phyloP scores from a whole-genome alignment of 1,140 invertebrate genomes.

The Doryteuthis pealeii region DNA sequence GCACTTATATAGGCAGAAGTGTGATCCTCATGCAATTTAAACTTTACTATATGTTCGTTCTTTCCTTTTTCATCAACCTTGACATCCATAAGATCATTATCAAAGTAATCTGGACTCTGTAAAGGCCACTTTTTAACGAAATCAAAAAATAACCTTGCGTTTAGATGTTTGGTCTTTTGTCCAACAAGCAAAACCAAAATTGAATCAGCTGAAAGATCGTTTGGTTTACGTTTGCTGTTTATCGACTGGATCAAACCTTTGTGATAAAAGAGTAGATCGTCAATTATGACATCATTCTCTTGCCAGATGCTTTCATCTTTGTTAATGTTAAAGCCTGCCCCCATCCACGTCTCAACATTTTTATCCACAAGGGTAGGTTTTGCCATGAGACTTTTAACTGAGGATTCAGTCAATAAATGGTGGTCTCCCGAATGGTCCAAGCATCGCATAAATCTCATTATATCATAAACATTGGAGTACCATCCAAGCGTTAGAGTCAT shows the following conservation, averaged over 20 bases:
- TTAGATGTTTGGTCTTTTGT: constrained; percentile 30
- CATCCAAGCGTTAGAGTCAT: constrained; percentile 50
- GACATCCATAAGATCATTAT: constrained; percentile 40
- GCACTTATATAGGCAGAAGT: constrained; percentile 44
- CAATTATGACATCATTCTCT: constrained; percentile 37
- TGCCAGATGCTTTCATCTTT: constrained; percentile 42
- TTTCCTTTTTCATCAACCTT: constrained; percentile 12
- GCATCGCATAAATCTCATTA: constrained; percentile 44
- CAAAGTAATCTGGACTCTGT: constrained; percentile 25
- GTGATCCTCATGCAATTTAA: constrained; percentile 44
- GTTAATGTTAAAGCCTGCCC: constrained; percentile 40
- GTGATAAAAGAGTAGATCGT: constrained; percentile 46
- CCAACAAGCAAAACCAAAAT: constrained; percentile 42
- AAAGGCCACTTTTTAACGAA: constrained; percentile 29
- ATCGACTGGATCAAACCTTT: constrained; percentile 1
- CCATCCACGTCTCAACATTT: constrained; percentile 32
- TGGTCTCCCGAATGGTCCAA: constrained; percentile 37
- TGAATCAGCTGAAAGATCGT: constrained; percentile 22
- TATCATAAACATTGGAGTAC: constrained; percentile 51
- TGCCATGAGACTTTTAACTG: constrained; percentile 27
- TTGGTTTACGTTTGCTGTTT: neutral
- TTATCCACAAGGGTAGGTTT: constrained; percentile 24
- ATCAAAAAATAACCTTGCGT: constrained; percentile 34
- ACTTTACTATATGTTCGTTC: constrained; percentile 27
- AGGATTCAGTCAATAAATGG: constrained; percentile 36